Base-by-base conservation (phyloP, 2,797 vertebrate species). In the Dromococcyx pavoninus region DNA sequence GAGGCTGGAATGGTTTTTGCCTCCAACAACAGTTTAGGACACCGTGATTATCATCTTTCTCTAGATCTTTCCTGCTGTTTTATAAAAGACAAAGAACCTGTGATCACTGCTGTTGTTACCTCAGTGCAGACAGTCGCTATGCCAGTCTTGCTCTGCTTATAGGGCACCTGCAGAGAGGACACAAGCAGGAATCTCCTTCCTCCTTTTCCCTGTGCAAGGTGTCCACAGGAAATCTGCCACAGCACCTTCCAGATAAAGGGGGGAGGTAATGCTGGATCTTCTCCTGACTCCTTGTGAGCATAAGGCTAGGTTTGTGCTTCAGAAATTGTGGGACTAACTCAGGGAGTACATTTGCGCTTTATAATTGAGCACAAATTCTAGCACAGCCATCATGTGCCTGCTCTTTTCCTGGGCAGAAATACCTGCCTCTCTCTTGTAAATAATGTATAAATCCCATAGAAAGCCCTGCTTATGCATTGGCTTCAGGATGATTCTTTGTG, bases 21-120 rank as follows among this genome's bases (percentile, higher is more conserved):
- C 57, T 66, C 88, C 93, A 86, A 86, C 73, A 86, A 27, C 54
- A 33, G n/a, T 88, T 92, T 66, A 88, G 88, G 66, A 62, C 46
- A 69, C 73, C 35, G 0, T 84, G 58, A 86, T 90, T 90, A 86
- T 86, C 87, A 88, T 86, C 54, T 25, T 94, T 93, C 44, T 88
- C 37, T 72, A 88, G 82, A 62, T 57, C 65, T 79, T 77, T 46
- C 46, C 24, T 65, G 72, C 61, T 88, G 44, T 64, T 92, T 70
- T 70, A 56, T 88, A 83, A 92, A 91, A 65, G 75, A 57, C 67
- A 71, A 58, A 93, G 75, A 86, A 73, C n/a, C 44, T 67, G 64
- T 66, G 60, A 86, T 85, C 89, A 48, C 0, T 88, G 69, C 48
- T 89, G 61, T 65, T 41, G 13, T 53, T 62, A 37, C 11, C 18